Base-by-base conservation (phyloP, 2,113 vertebrate species). In the Cercocebus atys region DNA sequence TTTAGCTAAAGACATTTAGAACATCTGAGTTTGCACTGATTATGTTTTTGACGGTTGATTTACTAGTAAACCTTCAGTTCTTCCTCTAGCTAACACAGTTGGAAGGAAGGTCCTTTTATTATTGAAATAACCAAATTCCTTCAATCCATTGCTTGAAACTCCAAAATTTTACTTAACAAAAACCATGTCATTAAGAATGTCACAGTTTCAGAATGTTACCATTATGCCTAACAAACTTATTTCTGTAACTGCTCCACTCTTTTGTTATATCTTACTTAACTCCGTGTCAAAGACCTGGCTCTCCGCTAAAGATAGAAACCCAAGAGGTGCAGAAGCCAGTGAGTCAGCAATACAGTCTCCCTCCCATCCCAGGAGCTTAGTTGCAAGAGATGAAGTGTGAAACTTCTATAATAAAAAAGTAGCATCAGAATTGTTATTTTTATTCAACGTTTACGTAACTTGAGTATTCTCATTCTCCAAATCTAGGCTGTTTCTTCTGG, bases 351-450 rank as follows among this genome's bases (percentile, higher is more conserved):
- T n/a, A 20, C 5, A 25, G 40, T 57, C 30, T 40, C 9, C 14
- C 61, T 85, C 57, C 50, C 5, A 14, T 66, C 50, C 32, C 35
- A 25, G 88, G 55, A 68, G 10, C 45, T 82, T 30, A 73, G 25
- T 35, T 78, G 30, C 72, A 79, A 73, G 66, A 88, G 70, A 73
- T 80, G 55, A 88, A 92, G 90, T 78, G 70, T 66, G 64, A 92
- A 95, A 66, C 25, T 52, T 43, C 40, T 73, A 22, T 90, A 78
- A 88, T 75, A 78, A 92, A 94, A 85, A 82, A 50, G n/a, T 70
- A 93, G 73, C 27, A n/a, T 50, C 84, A 64, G 66, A 66, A 79
- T 20, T 57, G 23, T 57, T 95, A 96, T 87, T 97, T 97, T 88
- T 61, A 89, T 43, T 85, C 55, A 64, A 87, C 32, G 38, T 95